These are phyloP conservation scores for Haliclystus octoradiatus DNA, from an alignment of 30 jellyfish, hydroid and myxozoan species.

Conservation along the genomic window DNA sequence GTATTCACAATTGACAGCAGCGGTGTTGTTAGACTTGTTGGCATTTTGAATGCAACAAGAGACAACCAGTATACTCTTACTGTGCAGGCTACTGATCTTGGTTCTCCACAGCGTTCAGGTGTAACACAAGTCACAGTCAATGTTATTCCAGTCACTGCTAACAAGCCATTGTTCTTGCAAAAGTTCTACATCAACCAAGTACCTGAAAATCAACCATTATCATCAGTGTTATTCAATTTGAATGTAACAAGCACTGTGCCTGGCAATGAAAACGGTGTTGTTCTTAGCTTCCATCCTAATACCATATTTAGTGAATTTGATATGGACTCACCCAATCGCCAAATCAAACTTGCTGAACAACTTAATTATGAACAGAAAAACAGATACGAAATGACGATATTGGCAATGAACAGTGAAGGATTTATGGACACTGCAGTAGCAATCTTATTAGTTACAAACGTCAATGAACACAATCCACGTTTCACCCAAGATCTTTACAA, in stretches of 20 bases:
- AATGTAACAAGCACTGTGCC: not conserved
- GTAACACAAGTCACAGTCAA: conserved; percentile 3
- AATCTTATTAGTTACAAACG: conserved; percentile 36
- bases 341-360: conserved; percentile 19
- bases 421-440: conserved; percentile 48
- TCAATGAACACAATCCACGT: conserved; percentile 53
- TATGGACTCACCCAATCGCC: conserved; percentile 45
- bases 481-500: conserved; percentile 33
- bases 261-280: not conserved
- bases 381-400: conserved; percentile 54
- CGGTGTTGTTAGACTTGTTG: conserved; percentile 39
- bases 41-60: conserved; percentile 5
- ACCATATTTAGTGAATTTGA: conserved; percentile 30
- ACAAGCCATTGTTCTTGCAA: conserved; percentile 56
- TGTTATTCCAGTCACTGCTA: conserved; percentile 7
- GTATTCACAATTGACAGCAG: conserved; percentile 46
- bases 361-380: conserved; percentile 48
- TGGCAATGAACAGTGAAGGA: conserved; percentile 72
- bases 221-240: conserved; percentile 4
- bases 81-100: conserved; percentile 51
- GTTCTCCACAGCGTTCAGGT: conserved; percentile 1
- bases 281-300: conserved; percentile 47
- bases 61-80: conserved; percentile 24
- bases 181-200: conserved; percentile 29
- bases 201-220: conserved; percentile 26